A percentile compares a stretch with the other conserved stretches of the same genome.
Evolutionary conservation across 1,140 invertebrate genomes (phyloP).

Genomic region (Campoletis sonorensis): DNA sequence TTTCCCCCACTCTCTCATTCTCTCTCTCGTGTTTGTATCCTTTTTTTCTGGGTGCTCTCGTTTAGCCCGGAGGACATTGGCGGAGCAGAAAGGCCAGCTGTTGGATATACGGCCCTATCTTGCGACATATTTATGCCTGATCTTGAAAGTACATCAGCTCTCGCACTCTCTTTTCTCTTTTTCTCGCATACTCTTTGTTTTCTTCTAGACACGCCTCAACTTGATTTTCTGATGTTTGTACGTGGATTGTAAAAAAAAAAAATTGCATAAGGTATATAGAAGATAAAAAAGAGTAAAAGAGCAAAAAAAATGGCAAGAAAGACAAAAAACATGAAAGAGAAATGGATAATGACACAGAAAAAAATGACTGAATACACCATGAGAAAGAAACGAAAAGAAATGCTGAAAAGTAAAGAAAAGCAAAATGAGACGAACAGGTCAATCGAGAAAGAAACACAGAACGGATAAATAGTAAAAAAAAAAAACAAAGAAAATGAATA

Average conservation of each 20-base stretch:
- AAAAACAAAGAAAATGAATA: too few species aligned
- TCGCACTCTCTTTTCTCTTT: constrained; percentile 31
- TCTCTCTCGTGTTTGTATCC: neutral
- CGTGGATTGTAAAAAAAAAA: too few species aligned
- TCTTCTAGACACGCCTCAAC: neutral
- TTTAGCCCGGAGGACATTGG: neutral
- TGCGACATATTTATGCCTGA: constrained; percentile 41
- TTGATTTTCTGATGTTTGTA: too few species aligned
- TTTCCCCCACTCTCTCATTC: neutral
- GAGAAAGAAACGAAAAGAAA: neutral
- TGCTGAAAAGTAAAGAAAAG: too few species aligned
- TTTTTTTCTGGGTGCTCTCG: constrained; percentile 3
- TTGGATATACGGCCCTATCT: constrained; percentile 40
- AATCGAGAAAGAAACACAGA: too few species aligned
- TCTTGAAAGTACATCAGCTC: constrained; percentile 28
- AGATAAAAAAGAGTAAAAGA: too few species aligned
- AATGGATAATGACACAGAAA: too few species aligned
- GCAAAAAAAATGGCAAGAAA: too few species aligned
- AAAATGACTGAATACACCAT: neutral
- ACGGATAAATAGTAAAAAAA: too few species aligned
- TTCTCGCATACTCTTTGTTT: constrained; percentile 23
- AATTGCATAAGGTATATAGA: too few species aligned
- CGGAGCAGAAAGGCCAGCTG: constrained; percentile 27
- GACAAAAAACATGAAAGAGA: too few species aligned
- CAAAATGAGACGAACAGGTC: too few species aligned